A percentile compares a stretch with the other conserved stretches of the same genome.
These are phyloP conservation scores for Pelosia muscerda DNA, from an alignment of 2,888 invertebrate species.

Conservation along the genomic window DNA sequence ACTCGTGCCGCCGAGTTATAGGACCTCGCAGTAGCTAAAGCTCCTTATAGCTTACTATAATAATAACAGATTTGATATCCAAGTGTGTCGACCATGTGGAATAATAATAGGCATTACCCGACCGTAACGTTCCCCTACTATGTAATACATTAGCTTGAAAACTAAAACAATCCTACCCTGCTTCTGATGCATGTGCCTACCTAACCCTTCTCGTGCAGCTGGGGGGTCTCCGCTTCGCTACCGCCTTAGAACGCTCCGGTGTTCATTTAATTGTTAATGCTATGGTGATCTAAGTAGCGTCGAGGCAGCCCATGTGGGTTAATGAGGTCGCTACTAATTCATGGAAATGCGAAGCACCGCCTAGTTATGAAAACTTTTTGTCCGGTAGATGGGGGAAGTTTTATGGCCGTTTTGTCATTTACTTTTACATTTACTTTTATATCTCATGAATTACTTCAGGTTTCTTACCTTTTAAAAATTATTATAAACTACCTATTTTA, in stretches of 20 bases:
- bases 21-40: slow-evolving; percentile 8
- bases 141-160: slow-evolving; percentile 29
- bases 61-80: slow-evolving; percentile 11
- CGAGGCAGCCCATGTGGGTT: slow-evolving; percentile 74
- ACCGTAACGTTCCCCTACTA: slow-evolving; percentile 21
- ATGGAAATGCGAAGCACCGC: slow-evolving; percentile 71
- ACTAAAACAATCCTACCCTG: slow-evolving; percentile 38
- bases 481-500: slow-evolving; percentile 31
- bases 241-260: slow-evolving; percentile 55
- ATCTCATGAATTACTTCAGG: slow-evolving; percentile 55
- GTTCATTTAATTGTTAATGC: slow-evolving; percentile 80
- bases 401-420: slow-evolving; percentile 58
- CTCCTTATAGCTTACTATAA: slow-evolving; percentile 10
- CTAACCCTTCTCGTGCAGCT: slow-evolving; percentile 48
- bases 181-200: slow-evolving; percentile 53
- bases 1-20: slow-evolving; percentile 3
- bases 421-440: slow-evolving; percentile 60
- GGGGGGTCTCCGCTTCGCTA: slow-evolving; percentile 24
- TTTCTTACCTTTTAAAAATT: slow-evolving; percentile 52
- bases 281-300: slow-evolving; percentile 70
- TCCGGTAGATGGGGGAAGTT: slow-evolving; percentile 58
- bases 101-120: slow-evolving; percentile 18
- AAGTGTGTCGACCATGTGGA: slow-evolving; percentile 12
- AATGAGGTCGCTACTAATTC: slow-evolving; percentile 82
- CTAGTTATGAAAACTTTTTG: slow-evolving; percentile 65